These are phyloP conservation scores for Takifugu ocellatus DNA, from an alignment of 2,797 vertebrate species.

Conservation along the genomic window DNA sequence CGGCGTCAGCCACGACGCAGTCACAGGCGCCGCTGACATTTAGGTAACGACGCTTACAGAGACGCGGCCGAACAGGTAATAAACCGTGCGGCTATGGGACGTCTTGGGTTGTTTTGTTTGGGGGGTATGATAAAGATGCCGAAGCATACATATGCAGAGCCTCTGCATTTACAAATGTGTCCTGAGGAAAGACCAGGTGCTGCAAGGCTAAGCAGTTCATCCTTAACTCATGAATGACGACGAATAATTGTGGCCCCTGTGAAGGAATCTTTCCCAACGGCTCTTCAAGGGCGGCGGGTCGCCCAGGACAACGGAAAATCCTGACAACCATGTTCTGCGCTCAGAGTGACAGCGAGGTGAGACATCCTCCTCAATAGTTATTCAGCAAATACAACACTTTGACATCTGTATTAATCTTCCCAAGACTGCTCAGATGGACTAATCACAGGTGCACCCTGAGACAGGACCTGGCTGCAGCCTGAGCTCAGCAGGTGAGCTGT, in stretches of 20 bases:
- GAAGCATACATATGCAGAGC: constrained; percentile 40
- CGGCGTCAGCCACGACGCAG: neutral
- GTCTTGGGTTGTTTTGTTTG: constrained; percentile 23
- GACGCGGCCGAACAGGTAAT: constrained; percentile 24
- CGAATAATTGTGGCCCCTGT: constrained; percentile 36
- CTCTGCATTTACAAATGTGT: constrained; percentile 36
- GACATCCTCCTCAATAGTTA: neutral
- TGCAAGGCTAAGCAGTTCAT: constrained; percentile 30
- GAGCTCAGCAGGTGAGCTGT: no score
- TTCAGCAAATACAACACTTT: no score
- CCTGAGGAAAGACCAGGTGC: constrained; percentile 17
- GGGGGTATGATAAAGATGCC: constrained; percentile 25
- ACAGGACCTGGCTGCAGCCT: no score
- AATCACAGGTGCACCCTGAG: no score
- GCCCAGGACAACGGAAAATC: constrained; percentile 25
- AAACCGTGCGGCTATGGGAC: constrained; percentile 35
- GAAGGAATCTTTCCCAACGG: constrained; percentile 26
- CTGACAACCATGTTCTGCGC: constrained; percentile 28
- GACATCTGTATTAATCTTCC: no score
- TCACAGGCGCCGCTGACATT: constrained; percentile 34
- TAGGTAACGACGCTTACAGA: constrained; percentile 30
- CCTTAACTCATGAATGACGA: constrained; percentile 39
- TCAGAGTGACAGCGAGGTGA: constrained; percentile 1
- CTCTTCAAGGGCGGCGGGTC: constrained; percentile 34
- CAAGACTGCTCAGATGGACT: no score